Conservation (phyloP, 2,888 invertebrate genomes). For the Drosophila tanythrix region DNA sequence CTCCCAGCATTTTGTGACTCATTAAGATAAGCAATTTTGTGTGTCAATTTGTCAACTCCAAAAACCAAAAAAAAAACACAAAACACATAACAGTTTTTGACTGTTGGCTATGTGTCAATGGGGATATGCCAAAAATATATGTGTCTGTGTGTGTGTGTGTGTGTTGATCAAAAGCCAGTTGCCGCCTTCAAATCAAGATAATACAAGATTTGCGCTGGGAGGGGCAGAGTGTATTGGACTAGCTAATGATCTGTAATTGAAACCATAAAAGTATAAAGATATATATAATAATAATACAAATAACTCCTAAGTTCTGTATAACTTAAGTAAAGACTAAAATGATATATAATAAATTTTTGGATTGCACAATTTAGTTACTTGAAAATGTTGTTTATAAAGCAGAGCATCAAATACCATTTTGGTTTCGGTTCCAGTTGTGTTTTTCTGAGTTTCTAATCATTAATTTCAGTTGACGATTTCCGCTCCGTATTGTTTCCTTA, state of each 20-base stretch:
- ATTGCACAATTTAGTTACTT: background rate
- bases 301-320: background rate
- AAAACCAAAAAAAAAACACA: slow-evolving; percentile 1
- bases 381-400: background rate
- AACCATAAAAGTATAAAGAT: background rate
- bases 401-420: background rate
- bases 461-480: background rate
- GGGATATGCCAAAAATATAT: slow-evolving; percentile 33
- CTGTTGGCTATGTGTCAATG: slow-evolving; percentile 22
- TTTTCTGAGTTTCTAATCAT: background rate
- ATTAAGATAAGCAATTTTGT: slow-evolving; percentile 72
- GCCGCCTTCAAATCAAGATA: slow-evolving; percentile 26
- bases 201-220: slow-evolving; percentile 6
- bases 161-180: slow-evolving; percentile 53
- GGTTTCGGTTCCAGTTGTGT: background rate
- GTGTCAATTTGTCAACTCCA: slow-evolving; percentile 73
- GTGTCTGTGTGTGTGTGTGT: background rate
- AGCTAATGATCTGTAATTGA: slow-evolving; percentile 6
- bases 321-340: background rate
- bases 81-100: slow-evolving; percentile 23
- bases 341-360: too few relatives aligned
- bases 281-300: background rate
- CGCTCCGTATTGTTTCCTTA: background rate
- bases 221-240: background rate
- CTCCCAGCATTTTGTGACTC: slow-evolving; percentile 55